Conservation (phyloP, 2,797 vertebrate genomes). For the Thripadectes ignobilis region DNA sequence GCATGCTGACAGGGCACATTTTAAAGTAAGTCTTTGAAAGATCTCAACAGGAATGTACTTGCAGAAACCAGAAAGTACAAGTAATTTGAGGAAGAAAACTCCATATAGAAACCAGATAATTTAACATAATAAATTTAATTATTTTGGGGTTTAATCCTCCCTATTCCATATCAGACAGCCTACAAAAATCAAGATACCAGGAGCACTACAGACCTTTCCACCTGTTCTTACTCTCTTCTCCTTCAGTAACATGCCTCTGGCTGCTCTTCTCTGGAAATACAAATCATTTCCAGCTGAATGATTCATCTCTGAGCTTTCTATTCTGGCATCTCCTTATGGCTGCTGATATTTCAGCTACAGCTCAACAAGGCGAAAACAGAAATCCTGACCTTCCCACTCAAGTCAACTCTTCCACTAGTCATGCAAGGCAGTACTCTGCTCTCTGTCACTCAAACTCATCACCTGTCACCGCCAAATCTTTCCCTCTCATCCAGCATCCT, state of each 20-base stretch:
- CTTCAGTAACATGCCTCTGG: neutral
- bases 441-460: neutral
- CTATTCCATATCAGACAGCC: neutral
- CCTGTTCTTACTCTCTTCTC: neutral
- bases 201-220: neutral
- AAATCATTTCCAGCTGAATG: neutral
- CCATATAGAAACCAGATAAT: neutral
- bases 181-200: neutral
- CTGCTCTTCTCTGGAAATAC: neutral
- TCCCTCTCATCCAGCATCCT: neutral
- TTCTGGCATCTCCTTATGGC: neutral
- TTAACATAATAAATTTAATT: neutral
- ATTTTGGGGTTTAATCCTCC: neutral
- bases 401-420: neutral
- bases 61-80: neutral
- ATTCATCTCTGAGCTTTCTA: neutral
- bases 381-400: neutral
- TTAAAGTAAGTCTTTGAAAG: neutral
- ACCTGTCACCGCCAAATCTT: neutral
- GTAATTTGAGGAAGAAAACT: neutral
- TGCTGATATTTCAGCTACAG: neutral
- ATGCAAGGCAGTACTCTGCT: neutral
- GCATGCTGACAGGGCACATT: neutral
- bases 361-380: neutral
- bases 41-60: neutral